Evolutionary conservation across 2,113 vertebrate genomes (phyloP).

Genomic region (Tenrec ecaudatus): DNA sequence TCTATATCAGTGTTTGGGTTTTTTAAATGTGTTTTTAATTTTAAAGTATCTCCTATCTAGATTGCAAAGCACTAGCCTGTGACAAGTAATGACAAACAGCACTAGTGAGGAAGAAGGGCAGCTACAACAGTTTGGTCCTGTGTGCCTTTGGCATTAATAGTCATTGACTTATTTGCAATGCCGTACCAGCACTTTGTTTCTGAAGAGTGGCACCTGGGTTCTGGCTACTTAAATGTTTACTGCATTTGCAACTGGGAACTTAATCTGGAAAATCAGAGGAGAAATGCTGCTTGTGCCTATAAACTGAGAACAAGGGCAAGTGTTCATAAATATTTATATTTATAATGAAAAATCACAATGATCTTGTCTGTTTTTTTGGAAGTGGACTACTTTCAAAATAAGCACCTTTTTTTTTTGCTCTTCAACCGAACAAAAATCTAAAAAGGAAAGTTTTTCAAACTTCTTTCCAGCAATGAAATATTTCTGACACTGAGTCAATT

Average conservation of each 20-base stretch:
- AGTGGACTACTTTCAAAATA: slow-evolving; percentile 35
- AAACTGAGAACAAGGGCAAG: neutral
- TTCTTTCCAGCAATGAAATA: slow-evolving; percentile 1
- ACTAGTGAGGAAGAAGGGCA: neutral
- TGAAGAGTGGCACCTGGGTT: neutral
- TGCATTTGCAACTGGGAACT: slow-evolving; percentile 10
- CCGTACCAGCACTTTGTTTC: slow-evolving; percentile 32
- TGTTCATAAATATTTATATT: slow-evolving; percentile 4
- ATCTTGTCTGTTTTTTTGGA: slow-evolving; percentile 39
- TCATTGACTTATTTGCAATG: neutral
- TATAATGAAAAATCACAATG: slow-evolving; percentile 19
- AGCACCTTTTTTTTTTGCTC: neutral
- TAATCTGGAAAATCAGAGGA: neutral
- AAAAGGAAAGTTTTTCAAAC: slow-evolving; percentile 6
- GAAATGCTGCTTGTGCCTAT: neutral
- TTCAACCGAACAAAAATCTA: slow-evolving; percentile 53
- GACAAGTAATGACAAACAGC: slow-evolving; percentile 13
- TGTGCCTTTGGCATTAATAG: neutral
- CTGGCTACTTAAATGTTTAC: slow-evolving; percentile 17
- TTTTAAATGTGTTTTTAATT: neutral
- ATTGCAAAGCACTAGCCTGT: neutral
- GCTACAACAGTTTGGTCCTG: neutral
- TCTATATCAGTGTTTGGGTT: neutral
- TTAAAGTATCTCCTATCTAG: neutral
- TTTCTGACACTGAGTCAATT: neutral